Conservation (phyloP, 2,113 vertebrate species). For the Porphyrio hochstetteri region DNA sequence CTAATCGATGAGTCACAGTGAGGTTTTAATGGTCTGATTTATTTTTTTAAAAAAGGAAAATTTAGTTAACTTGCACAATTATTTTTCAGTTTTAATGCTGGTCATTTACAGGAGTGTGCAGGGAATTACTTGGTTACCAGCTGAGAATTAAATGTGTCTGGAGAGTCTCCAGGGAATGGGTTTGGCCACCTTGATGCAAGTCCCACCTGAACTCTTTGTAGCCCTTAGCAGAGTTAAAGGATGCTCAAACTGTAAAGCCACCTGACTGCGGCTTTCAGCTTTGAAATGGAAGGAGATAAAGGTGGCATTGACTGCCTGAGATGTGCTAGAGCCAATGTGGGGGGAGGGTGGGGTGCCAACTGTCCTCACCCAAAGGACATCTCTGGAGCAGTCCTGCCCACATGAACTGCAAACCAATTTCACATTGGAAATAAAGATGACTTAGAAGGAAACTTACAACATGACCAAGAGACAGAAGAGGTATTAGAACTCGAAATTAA, state of each 20-base stretch:
- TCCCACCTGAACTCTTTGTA: neutral
- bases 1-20: neutral
- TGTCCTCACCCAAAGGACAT: neutral
- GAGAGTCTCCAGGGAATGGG: neutral
- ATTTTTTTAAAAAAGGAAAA: neutral
- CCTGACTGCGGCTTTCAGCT: neutral
- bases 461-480: neutral
- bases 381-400: neutral
- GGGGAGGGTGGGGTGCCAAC: neutral
- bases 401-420: neutral
- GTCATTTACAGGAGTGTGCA: neutral
- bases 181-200: neutral
- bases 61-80: neutral
- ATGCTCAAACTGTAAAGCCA: neutral
- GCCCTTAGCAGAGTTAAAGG: neutral
- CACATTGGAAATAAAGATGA: neutral
- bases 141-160: neutral
- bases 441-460: neutral
- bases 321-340: neutral
- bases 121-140: neutral
- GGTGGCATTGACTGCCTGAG: neutral
- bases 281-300: neutral
- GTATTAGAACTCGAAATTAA: neutral
- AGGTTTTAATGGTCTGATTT: constrained; percentile 5
- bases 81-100: neutral